Evolutionary conservation across 2,113 vertebrate genomes (phyloP), one percentile per base, ranked within the genome.

Genomic region (Heliornis fulica): DNA sequence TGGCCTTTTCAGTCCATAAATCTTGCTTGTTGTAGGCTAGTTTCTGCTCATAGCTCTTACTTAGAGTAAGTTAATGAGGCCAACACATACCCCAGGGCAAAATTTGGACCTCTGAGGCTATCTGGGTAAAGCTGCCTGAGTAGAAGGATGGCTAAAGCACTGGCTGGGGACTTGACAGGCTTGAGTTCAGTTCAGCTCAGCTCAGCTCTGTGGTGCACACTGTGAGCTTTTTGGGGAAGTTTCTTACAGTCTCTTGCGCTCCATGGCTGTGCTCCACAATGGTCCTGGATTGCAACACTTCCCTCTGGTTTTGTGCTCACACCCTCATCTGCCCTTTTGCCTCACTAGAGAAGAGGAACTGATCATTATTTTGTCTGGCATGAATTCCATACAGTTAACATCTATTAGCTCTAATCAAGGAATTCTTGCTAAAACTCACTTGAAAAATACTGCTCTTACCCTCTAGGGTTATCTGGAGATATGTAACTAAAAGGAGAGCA

Each of bases 1-100:
- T 74, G 89, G 63, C 93, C 70, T 94, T 96, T 90, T 96, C 95
- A 96, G 95, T 72, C 78, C 82, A 96, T 97, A 96, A 96, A 97
- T 96, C 82, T 91, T 89, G 54, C 63, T 65, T 93, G n/a, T 70
- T 82, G 57, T 83, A 66, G 53, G 63, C 74, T 71, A 46, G 83
- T 43, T 70, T 94, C 43, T 94, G 54, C 93, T 92, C 9, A 11
- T 57, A 87, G 87, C 70, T 95, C 59, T 89, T 85, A 54, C 34
- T 96, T 70, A 85, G 61, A 57, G 64, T 51, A 75, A 87, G 57
- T 82, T 95, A 92, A 93, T 87, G 89, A 93, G 70, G 63, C 59
- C 45, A 90, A 34, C 34, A 38, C 0, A 0, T 54, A 87, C 36
- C 22, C 36, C 50, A 46, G 84, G 74, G 96, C 78, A 91, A 87